phyloP scores from a whole-genome alignment of 2,113 vertebrate genomes.

The Mungos mungo region DNA sequence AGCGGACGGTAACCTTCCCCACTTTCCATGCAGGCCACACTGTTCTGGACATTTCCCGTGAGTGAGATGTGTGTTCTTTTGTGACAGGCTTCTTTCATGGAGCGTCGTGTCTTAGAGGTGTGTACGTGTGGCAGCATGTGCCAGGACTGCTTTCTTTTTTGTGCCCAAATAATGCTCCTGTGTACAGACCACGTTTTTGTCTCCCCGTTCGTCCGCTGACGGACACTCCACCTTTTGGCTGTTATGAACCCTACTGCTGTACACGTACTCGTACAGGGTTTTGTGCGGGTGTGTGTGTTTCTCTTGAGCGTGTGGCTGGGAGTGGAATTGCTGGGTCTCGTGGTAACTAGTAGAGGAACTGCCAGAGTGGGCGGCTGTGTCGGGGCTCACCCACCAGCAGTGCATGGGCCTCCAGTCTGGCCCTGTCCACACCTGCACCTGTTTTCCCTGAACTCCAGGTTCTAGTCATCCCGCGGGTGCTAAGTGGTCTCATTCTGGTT shows the following conservation, averaged over 20 bases:
- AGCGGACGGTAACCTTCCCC: background rate
- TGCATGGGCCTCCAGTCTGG: background rate
- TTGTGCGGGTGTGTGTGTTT: background rate
- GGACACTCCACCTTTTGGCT: background rate
- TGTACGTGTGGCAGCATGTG: rapidly evolving
- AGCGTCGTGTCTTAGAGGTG: rapidly evolving
- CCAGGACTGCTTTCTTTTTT: background rate
- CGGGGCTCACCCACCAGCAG: background rate
- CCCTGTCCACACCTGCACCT: background rate
- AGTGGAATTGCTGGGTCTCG: background rate
- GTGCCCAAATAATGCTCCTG: background rate
- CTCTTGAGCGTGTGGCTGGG: background rate
- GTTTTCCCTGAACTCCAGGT: background rate
- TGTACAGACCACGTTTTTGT: background rate
- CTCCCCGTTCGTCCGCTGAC: background rate
- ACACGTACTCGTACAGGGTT: too few relatives aligned
- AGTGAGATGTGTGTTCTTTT: background rate
- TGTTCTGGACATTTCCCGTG: background rate
- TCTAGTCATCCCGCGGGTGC: background rate
- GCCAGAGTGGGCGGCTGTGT: background rate
- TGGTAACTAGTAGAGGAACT: background rate
- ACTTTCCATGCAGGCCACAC: rapidly evolving
- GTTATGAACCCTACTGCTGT: background rate
- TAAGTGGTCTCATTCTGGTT: background rate
- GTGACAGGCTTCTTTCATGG: background rate